Evolutionary conservation across 2,888 invertebrate species (phyloP).

Genomic region (Drosophila hawaiiensis): DNA sequence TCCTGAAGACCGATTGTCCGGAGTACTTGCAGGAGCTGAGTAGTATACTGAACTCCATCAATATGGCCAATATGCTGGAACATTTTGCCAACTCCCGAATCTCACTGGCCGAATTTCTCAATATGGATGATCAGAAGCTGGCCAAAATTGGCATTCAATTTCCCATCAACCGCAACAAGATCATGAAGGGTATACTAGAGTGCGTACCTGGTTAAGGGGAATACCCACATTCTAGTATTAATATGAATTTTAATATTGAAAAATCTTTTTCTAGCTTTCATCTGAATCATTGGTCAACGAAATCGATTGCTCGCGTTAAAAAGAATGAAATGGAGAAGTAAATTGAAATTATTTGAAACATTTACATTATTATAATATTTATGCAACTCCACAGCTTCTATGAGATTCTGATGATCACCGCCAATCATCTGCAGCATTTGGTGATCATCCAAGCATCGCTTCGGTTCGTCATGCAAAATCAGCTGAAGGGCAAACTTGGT

Average conservation of each 20-base stretch:
- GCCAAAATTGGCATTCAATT: constrained; percentile 77
- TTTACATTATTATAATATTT: not conserved
- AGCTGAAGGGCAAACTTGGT: constrained; percentile 64
- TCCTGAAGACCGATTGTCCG: constrained; percentile 82
- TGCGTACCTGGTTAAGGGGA: constrained; percentile 56
- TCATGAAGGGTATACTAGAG: constrained; percentile 82
- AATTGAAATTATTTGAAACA: constrained; percentile 3
- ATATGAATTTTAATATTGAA: not conserved
- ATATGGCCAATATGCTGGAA: constrained; percentile 71
- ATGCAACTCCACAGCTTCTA: constrained; percentile 77
- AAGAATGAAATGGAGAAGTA: constrained; percentile 61
- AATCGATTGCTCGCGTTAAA: constrained; percentile 79
- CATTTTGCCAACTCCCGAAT: constrained; percentile 79
- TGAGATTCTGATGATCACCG: constrained; percentile 83
- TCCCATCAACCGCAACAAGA: constrained; percentile 82
- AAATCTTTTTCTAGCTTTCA: constrained; percentile 76
- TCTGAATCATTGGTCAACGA: constrained; percentile 83
- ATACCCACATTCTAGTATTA: not conserved
- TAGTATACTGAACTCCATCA: constrained; percentile 73
- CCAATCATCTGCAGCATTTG: constrained; percentile 84
- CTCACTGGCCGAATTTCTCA: constrained; percentile 81
- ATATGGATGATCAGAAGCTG: constrained; percentile 77
- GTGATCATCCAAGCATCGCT: constrained; percentile 80
- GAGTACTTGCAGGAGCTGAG: constrained; percentile 85
- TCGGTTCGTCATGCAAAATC: constrained; percentile 73